Evolutionary conservation across 2,888 invertebrate genomes (phyloP), one percentile per base, ranked within the genome.

Genomic region (Yponomeuta evonymella): DNA sequence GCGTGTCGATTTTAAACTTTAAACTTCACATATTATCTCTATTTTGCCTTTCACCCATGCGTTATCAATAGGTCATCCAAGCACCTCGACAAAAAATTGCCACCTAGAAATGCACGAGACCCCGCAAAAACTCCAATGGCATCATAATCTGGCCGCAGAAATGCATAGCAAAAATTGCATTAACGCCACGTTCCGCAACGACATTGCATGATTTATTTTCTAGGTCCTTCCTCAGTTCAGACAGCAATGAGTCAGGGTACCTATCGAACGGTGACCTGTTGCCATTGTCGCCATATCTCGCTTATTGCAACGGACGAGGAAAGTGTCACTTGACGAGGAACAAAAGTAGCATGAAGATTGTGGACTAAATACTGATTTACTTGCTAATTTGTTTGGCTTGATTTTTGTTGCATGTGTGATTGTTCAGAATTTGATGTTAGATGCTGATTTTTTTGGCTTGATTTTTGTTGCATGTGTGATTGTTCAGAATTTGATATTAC

Each of bases 171-270:
- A 43, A 43, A 43, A 43, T 8, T 43, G 5, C 8, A 43, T 43
- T 43, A 43, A 43, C 43, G 6, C 8, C 36, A 36, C 9, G 43
- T 43, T 43, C 9, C 51, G 15, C 12, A 58, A 23, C 72, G 15
- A 58, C 15, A 58, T 58, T 58, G 51, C 51, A 58, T 58, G 51
- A 72, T 75, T 79, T 78, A 69, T 75, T 80, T 83, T 82, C 73
- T 83, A 88, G 84, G 83, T 79, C 74, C 72, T 74, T 75, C 72
- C 70, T 71, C 70, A 83, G 83, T 76, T 76, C 79, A 70, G 68
- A 71, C 70, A 82, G 80, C 74, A 75, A 76, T 71, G 87, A 89
- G 72, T 89, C 88, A 48, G 89, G 86, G 10, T 89, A 86, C 75
- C 73, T 72, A 36, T 81, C 88, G 10, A 80, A 78, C 67, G 81